Percentiles rank a stretch among this genome's conserved stretches.
phyloP scores from a whole-genome alignment of 2,888 invertebrate genomes.

The Gibbula magus region DNA sequence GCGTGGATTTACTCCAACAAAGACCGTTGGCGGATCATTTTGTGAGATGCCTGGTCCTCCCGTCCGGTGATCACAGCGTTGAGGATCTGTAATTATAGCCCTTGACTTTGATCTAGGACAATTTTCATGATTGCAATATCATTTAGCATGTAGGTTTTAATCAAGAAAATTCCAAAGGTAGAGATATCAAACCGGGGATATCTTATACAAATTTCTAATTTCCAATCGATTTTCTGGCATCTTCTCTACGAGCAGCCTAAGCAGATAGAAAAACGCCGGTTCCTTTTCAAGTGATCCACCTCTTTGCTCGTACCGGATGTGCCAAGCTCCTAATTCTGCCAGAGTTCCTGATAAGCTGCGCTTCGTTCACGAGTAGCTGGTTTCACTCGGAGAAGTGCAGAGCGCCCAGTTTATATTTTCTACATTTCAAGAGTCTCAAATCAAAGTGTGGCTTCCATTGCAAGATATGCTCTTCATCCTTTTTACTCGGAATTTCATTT shows the following conservation, averaged over 20 bases:
- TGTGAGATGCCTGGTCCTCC: background rate
- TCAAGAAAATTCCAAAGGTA: background rate
- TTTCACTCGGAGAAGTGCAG: too few species aligned
- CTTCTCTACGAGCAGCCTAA: background rate
- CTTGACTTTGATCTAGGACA: background rate
- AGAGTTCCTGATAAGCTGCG: too few species aligned
- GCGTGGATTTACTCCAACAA: background rate
- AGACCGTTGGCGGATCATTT: background rate
- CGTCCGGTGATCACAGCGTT: background rate
- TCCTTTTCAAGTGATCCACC: conserved; percentile 8
- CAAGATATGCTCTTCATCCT: too few species aligned
- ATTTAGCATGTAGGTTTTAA: conserved; percentile 16
- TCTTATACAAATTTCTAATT: background rate
- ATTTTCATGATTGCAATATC: conserved; percentile 21
- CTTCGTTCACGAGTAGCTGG: too few species aligned
- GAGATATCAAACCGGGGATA: background rate
- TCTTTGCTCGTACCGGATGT: background rate
- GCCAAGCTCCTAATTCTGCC: background rate
- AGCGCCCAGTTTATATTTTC: too few species aligned
- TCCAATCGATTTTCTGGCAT: background rate
- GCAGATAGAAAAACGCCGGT: background rate
- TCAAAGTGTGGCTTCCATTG: too few species aligned
- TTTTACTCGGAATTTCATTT: too few species aligned
- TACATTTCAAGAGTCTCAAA: too few species aligned
- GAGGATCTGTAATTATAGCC: background rate